Evolutionary conservation across 2,113 vertebrate species (phyloP), one percentile per base, ranked within the genome.

Genomic region (Leucopsar rothschildi): DNA sequence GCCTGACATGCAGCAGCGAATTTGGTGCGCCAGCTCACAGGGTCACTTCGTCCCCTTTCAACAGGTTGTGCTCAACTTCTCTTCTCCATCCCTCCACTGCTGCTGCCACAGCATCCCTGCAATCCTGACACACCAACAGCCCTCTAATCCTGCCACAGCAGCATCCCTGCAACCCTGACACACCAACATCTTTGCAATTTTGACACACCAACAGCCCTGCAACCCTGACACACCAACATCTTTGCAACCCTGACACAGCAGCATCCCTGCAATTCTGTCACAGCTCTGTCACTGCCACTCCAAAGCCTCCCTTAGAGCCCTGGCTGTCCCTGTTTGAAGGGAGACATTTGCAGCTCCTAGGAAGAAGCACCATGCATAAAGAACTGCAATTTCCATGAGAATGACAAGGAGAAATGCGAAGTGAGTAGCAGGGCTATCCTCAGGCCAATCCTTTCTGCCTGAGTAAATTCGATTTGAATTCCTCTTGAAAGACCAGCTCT

Each of bases 391-490:
- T 97, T 97, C 88, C 97, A 96, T 95, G 95, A 97, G 96, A 97
- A 98, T 91, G 97, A 92, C 95, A 95, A 77, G 94, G 92, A 65
- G 9, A 93, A 96, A 65, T 2, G 19, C 3, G 33, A 94, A 94
- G 96, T 29, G 47, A 96, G 95, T 66, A 94, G 94, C 81, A 64
- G 95, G 89, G 92, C 94, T 97, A 27, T 92, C 97, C 97, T 84
- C 81, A 22, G 97, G 97, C 97, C 94, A 92, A 82, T 92, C 91
- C 96, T 96, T 97, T 97, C 97, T 97, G 97, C 97, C 94, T 93
- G 89, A 97, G 91, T 87, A 93, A 97, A 88, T 97, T 97, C n/a
- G 23, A 96, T 98, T 95, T 97, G 97, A 98, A 97, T 98, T 97
- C 94, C 92, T 97, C 93, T 88, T 86, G 95, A 98, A 98, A 97